phyloP scores from a whole-genome alignment of 1,140 invertebrate species.

The Panonychus citri region DNA sequence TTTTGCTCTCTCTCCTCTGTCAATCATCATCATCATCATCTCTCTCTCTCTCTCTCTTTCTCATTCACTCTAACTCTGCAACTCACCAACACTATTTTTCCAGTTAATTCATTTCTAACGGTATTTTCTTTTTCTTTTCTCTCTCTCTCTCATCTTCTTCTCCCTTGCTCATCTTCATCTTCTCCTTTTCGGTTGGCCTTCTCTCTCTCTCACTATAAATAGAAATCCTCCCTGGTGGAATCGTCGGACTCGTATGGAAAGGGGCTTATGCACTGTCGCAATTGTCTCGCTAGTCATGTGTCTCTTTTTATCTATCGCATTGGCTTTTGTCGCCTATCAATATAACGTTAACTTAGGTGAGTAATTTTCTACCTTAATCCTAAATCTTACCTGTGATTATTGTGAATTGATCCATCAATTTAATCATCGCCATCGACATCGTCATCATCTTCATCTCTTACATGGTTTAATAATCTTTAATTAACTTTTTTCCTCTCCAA shows the following conservation, averaged over 20 bases:
- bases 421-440: too few species aligned
- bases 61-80: not conserved
- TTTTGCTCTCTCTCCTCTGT: too few species aligned
- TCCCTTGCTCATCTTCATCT: not conserved
- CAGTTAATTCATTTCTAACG: not conserved
- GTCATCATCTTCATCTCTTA: too few species aligned
- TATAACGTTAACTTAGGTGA: constrained; percentile 8
- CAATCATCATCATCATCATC: too few species aligned
- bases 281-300: constrained; percentile 36
- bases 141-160: not conserved
- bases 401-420: too few species aligned
- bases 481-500: too few species aligned
- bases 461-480: too few species aligned
- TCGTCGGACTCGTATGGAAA: constrained; percentile 47
- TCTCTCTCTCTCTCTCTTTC: too few species aligned
- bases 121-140: not conserved
- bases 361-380: not conserved
- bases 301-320: constrained; percentile 37
- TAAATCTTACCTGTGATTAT: too few species aligned
- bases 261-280: constrained; percentile 39
- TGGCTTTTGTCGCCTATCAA: constrained; percentile 29
- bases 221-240: constrained; percentile 49
- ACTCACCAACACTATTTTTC: not conserved
- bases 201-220: not conserved
- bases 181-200: not conserved